Percentiles rank a stretch among this genome's conserved stretches.
Conservation (phyloP, 2,797 vertebrate species). For the Coluber constrictor region DNA sequence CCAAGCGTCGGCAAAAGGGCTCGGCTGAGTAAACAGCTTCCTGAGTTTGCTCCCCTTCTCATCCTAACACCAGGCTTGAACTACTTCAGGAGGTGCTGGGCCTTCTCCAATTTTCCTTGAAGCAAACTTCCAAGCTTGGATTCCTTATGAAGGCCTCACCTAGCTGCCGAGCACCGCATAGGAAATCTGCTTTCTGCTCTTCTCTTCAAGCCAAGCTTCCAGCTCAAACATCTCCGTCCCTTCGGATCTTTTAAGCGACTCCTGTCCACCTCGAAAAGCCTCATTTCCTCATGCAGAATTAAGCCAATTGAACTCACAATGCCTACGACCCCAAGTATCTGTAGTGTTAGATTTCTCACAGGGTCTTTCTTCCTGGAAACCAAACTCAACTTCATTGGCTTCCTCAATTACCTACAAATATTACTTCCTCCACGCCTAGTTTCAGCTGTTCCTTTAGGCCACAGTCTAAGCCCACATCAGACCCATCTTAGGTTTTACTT, state of each 20-base stretch:
- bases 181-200: not conserved
- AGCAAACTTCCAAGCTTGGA: not conserved
- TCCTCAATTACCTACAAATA: not conserved
- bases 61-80: not conserved
- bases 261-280: not conserved
- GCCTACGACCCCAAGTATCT: not conserved
- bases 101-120: not conserved
- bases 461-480: no score
- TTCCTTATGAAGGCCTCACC: not conserved
- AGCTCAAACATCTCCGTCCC: not conserved
- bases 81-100: not conserved
- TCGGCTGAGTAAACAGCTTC: constrained; percentile 78
- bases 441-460: not conserved
- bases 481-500: not conserved
- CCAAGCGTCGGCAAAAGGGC: constrained; percentile 89
- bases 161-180: not conserved
- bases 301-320: not conserved
- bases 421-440: no score
- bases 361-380: not conserved
- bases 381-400: not conserved
- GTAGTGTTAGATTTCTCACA: not conserved
- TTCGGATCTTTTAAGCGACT: not conserved
- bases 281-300: not conserved
- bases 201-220: not conserved
- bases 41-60: not conserved